A percentile compares a stretch with the other conserved stretches of the same genome.
Conservation (phyloP, 1,140 invertebrate genomes). For the Sweltsa coloradensis region DNA sequence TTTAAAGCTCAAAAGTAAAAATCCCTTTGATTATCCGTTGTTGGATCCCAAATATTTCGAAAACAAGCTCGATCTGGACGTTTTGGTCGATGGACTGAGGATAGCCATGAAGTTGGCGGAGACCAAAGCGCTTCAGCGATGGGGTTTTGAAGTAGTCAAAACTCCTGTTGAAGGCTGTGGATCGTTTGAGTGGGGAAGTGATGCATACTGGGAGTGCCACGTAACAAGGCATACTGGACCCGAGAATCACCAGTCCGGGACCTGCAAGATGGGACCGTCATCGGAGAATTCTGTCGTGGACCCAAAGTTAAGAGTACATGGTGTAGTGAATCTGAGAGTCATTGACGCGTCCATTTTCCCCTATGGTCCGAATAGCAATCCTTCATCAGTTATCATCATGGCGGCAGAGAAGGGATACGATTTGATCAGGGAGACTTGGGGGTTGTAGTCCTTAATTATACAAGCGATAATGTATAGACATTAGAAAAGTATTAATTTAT, state of each 20-base stretch:
- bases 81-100: slow-evolving; percentile 55
- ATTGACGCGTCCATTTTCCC: slow-evolving; percentile 64
- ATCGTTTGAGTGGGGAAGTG: slow-evolving; percentile 53
- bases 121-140: slow-evolving; percentile 46
- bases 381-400: slow-evolving; percentile 36
- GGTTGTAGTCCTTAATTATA: too few species aligned
- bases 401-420: slow-evolving; percentile 40
- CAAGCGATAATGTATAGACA: too few species aligned
- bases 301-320: slow-evolving; percentile 51
- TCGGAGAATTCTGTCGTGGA: slow-evolving; percentile 56
- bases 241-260: slow-evolving; percentile 73
- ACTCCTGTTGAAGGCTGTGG: slow-evolving; percentile 60
- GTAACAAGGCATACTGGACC: slow-evolving; percentile 58
- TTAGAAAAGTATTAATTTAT: too few species aligned
- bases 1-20: slow-evolving; percentile 33
- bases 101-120: slow-evolving; percentile 55
- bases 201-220: slow-evolving; percentile 72
- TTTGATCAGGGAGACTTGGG: slow-evolving; percentile 26
- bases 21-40: slow-evolving; percentile 60
- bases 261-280: slow-evolving; percentile 71
- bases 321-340: slow-evolving; percentile 53
- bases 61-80: slow-evolving; percentile 48
- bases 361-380: slow-evolving; percentile 35
- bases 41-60: slow-evolving; percentile 64
- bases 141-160: slow-evolving; percentile 53